Base-by-base conservation (phyloP, 2,113 vertebrate genomes). In the Tragelaphus strepsiceros region DNA sequence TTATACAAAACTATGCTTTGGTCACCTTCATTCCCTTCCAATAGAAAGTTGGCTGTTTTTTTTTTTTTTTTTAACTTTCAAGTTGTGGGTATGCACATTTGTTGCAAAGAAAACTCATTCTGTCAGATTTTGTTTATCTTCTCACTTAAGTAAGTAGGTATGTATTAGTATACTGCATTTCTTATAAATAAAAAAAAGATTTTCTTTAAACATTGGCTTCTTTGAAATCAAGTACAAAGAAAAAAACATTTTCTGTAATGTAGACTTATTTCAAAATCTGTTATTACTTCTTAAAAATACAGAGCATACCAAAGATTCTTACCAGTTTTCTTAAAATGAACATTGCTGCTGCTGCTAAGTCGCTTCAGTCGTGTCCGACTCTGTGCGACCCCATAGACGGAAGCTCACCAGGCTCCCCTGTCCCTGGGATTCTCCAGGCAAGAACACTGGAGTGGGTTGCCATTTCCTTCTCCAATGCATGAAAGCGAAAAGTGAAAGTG, bases 121-220 rank as follows among this genome's bases (percentile, higher is more conserved):
- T 88, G 61, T 80, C 39, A 94, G 71, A 64, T 83, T 92, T 86
- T 59, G n/a, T 22, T 94, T 88, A 91, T 83, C 88, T 97, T 90
- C 86, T 81, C 35, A 93, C 2, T 82, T 35, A 91, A 46, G 4
- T 53, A 97, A 96, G 59, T 21, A 89, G n/a, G 2, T 62, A 80
- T 71, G 59, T 90, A 30, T 86, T 80, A 90, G 86, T 88, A 93
- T 53, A 35, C 7, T 81, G 16, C 22, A 74, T 92, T 94, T 84
- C 16, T 84, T 82, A 39, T 81, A 88, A 93, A 67, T 39, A 2
- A 88, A 96, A 90, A 82, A 26, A 26, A 92, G 6, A 78, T 74
- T 96, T 67, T 87, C 78, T 93, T 87, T 14, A 62, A 97, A 80
- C 4, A 90, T 39, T 14, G 64, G 56, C 62, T 71, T 93, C 67